Conservation (phyloP, 2,888 invertebrate genomes). For the Physocephala rufipes region DNA sequence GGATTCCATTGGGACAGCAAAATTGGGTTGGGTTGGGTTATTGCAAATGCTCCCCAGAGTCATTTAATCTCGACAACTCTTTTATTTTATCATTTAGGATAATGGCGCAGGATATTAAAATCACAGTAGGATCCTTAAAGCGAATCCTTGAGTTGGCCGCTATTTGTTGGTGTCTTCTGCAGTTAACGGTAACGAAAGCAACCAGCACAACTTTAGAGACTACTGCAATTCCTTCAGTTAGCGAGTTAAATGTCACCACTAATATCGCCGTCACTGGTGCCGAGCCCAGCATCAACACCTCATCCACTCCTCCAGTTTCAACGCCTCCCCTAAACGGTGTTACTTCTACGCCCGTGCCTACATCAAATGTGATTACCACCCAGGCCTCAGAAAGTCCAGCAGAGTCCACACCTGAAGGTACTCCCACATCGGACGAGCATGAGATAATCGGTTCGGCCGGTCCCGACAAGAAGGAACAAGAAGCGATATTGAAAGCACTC, state of each 20-base stretch:
- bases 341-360: neutral
- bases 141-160: constrained; percentile 17
- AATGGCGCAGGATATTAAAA: constrained; percentile 47
- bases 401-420: constrained; percentile 13
- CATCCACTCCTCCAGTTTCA: constrained; percentile 3
- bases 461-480: constrained; percentile 63
- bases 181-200: constrained; percentile 35
- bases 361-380: constrained; percentile 4
- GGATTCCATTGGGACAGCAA: no score
- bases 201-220: constrained; percentile 32
- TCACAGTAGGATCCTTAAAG: neutral
- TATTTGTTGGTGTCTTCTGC: constrained; percentile 29
- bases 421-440: constrained; percentile 48
- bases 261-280: constrained; percentile 2
- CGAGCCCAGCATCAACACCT: constrained; percentile 7
- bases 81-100: constrained; percentile 37
- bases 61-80: neutral
- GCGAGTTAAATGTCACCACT: constrained; percentile 17
- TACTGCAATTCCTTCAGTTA: constrained; percentile 33
- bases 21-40: no score
- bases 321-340: constrained; percentile 4
- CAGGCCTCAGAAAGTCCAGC: neutral
- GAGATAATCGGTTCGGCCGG: constrained; percentile 64
- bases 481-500: constrained; percentile 69
- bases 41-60: neutral